These are phyloP conservation scores for Exephanes ischioxanthus DNA, from an alignment of 2,888 invertebrate species.

Conservation along the genomic window DNA sequence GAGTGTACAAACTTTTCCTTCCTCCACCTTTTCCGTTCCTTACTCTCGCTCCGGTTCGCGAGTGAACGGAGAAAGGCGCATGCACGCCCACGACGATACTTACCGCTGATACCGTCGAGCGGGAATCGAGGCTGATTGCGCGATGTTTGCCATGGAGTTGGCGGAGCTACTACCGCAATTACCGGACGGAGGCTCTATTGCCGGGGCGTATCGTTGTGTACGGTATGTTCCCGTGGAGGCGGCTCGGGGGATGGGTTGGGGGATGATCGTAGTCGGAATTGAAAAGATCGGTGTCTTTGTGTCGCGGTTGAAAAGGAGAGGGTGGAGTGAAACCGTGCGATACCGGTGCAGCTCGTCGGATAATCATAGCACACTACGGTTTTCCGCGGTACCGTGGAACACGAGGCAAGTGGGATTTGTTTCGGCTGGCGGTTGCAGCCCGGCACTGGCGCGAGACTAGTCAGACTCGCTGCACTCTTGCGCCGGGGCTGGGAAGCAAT, in stretches of 20 bases:
- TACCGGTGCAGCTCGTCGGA: no score
- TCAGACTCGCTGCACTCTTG: no score
- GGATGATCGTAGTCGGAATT: background rate
- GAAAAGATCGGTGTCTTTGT: constrained; percentile 31
- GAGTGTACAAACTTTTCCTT: constrained; percentile 14
- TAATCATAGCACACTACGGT: no score
- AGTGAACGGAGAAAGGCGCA: constrained; percentile 2
- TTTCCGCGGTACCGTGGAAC: no score
- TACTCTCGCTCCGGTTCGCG: background rate
- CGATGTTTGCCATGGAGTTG: background rate
- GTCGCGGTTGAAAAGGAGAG: no score
- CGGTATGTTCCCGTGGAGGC: background rate
- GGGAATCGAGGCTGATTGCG: constrained; percentile 1
- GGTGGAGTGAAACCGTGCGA: no score
- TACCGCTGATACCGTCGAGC: background rate
- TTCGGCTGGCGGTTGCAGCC: no score
- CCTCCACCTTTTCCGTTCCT: background rate
- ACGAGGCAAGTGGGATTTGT: no score
- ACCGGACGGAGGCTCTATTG: background rate
- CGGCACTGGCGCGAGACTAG: no score
- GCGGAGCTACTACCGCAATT: constrained; percentile 11
- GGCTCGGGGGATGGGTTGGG: background rate
- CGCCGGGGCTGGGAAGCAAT: no score
- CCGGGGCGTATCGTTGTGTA: background rate
- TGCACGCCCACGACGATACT: constrained; percentile 23